Conservation (phyloP, 2,797 vertebrate genomes). For the Alca torda region DNA sequence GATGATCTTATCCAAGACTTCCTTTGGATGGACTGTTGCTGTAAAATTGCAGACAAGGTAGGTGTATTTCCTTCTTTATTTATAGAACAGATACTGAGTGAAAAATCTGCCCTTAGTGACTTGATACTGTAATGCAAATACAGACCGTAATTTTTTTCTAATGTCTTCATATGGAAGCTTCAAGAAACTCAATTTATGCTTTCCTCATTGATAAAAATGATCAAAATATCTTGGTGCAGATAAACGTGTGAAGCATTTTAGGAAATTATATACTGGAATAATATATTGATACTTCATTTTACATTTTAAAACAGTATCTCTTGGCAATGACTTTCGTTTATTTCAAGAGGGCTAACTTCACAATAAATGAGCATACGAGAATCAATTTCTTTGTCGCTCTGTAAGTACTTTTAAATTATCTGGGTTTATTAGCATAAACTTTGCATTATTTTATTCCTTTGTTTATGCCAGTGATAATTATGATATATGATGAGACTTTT, state of each 20-base stretch:
- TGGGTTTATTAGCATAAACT: conserved; percentile 5
- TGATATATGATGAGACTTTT: background rate
- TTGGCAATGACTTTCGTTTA: conserved; percentile 98
- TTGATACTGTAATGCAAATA: background rate
- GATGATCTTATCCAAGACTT: conserved; percentile 93
- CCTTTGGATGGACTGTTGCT: conserved; percentile 94
- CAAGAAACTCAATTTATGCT: background rate
- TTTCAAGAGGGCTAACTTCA: conserved; percentile 94
- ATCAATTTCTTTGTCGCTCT: conserved; percentile 95
- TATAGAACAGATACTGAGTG: background rate
- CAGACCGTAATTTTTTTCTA: background rate
- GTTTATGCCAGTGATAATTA: background rate
- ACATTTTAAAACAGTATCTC: conserved; percentile 86
- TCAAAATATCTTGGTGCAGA: background rate
- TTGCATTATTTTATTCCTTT: background rate
- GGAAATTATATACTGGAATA: conserved; percentile 3
- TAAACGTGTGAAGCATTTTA: background rate
- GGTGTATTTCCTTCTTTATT: background rate
- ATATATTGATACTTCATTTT: conserved; percentile 57
- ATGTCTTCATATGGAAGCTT: background rate
- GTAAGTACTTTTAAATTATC: conserved; percentile 82
- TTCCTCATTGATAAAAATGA: background rate
- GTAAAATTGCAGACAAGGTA: conserved; percentile 89
- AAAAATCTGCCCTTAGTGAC: background rate
- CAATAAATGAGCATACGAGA: conserved; percentile 85